These are phyloP conservation scores for Megalurothrips usitatus DNA, from an alignment of 2,888 invertebrate genomes.

Conservation along the genomic window DNA sequence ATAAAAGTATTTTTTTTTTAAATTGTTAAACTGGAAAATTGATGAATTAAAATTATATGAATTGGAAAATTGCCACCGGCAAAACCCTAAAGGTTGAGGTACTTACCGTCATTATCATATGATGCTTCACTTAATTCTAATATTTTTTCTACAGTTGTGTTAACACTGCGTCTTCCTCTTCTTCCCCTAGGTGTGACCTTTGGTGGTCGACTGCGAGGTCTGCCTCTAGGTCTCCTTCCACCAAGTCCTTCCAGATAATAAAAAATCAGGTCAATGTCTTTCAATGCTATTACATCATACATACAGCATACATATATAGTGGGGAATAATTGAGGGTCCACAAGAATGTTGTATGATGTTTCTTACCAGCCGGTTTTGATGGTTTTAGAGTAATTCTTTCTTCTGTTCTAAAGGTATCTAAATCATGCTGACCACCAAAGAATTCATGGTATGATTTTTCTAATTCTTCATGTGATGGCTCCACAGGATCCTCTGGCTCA, in stretches of 20 bases:
- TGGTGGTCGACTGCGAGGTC: background rate
- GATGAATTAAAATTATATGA: too few relatives aligned
- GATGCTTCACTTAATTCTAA: background rate
- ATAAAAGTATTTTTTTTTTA: background rate
- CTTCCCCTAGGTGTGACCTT: background rate
- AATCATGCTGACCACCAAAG: background rate
- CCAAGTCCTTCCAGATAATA: background rate
- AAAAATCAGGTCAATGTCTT: too few relatives aligned
- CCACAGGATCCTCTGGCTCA: background rate
- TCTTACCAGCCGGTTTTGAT: background rate
- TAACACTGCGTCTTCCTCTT: background rate
- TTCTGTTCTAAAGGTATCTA: background rate
- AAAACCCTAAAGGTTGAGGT: too few relatives aligned
- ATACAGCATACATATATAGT: too few relatives aligned
- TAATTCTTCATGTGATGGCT: background rate
- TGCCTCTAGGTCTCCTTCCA: constrained; percentile 1
- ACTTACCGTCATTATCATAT: background rate
- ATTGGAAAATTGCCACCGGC: too few relatives aligned
- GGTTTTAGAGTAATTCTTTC: background rate
- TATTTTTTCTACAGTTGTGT: background rate
- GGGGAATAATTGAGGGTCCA: too few relatives aligned
- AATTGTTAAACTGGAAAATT: too few relatives aligned
- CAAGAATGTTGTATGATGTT: background rate
- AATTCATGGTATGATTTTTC: constrained; percentile 7
- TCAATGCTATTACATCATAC: too few relatives aligned